These are phyloP conservation scores for Holocentrus rufus DNA, from an alignment of 2,797 vertebrate genomes.

Conservation along the genomic window DNA sequence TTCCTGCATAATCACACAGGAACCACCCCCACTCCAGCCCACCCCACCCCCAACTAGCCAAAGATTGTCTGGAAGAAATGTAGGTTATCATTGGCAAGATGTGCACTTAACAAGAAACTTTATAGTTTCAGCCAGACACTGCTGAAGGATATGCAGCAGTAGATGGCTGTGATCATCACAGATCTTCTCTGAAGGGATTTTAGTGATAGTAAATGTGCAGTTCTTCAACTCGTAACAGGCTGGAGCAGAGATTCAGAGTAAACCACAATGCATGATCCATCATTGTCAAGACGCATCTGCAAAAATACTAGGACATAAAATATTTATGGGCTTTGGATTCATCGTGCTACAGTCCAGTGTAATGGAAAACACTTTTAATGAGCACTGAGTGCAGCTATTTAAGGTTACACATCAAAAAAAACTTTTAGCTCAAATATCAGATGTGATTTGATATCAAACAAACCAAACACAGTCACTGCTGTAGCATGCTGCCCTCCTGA, in stretches of 20 bases:
- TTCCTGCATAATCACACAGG: slow-evolving; percentile 33
- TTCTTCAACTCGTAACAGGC: slow-evolving; percentile 4
- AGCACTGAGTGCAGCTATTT: slow-evolving; percentile 8
- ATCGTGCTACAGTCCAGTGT: background rate
- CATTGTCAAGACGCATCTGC: slow-evolving; percentile 22
- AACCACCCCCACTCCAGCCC: slow-evolving; percentile 19
- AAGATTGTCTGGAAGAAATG: slow-evolving; percentile 26
- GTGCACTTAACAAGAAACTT: slow-evolving; percentile 22
- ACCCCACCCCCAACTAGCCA: background rate
- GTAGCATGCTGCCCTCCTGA: slow-evolving; percentile 22
- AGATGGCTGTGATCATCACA: slow-evolving; percentile 19
- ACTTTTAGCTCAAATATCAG: slow-evolving; percentile 21
- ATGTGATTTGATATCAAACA: slow-evolving; percentile 16
- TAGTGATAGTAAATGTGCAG: background rate
- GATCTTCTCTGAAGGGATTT: slow-evolving; percentile 13
- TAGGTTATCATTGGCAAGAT: slow-evolving; percentile 17
- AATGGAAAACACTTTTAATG: slow-evolving; percentile 10
- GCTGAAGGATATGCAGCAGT: slow-evolving; percentile 4
- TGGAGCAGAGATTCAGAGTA: background rate
- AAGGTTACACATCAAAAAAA: background rate
- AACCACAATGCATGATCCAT: slow-evolving; percentile 16
- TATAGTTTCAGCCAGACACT: slow-evolving; percentile 2
- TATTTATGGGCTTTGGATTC: slow-evolving; percentile 29
- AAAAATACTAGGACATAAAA: slow-evolving; percentile 35
- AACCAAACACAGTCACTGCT: slow-evolving; percentile 19